Evolutionary conservation across 1,140 invertebrate species (phyloP), one percentile per base, ranked within the genome.

Genomic region (Bathynomus jamesi): DNA sequence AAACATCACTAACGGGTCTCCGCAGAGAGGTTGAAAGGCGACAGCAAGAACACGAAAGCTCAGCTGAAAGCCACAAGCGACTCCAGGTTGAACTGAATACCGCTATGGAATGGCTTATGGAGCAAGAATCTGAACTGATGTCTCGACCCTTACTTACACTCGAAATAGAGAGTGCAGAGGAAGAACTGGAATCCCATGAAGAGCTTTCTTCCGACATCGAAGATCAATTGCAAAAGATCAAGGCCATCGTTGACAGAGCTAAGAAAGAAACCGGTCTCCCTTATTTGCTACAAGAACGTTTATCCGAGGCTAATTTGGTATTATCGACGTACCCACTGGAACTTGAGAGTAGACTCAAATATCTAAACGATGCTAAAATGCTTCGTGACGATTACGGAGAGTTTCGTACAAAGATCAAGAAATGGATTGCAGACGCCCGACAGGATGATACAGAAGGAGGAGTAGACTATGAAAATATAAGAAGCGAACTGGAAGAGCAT

Each of bases 361-460:
- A 95, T 82, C 81, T 95, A 28, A 86, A 89, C 69, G 89, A 87
- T 69, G 94, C 94, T 79, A 89, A 90, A 78, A 86, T 89, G 76
- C 87, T 91, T 70, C 86, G 90, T 4, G 87, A 90, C 28, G 87
- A 91, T 79, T 79, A 82, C 81, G 75, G 80, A 72, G 72, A 81
- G 78, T 31, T 82, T 78, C 76, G 79, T 4, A 72, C 75, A n/a
- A 90, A 89, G 83, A 85, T 96, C 3, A 88, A 87, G 72, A 86
- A 86, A 32, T 98, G 94, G 94, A 87, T 95, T 0, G 87, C 89
- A 73, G 91, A 94, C 78, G 93, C 93, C 3, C 89, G 91, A 74
- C 86, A 89, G 65, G 80, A 96, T 7, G 86, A 90, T 73, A 88
- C 88, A 76, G 87, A 89, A 71, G 90, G 92, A 74, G 93, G 92